A percentile compares a stretch with the other conserved stretches of the same genome.
phyloP scores from a whole-genome alignment of 2,113 vertebrate genomes.

The Microtus pennsylvanicus region DNA sequence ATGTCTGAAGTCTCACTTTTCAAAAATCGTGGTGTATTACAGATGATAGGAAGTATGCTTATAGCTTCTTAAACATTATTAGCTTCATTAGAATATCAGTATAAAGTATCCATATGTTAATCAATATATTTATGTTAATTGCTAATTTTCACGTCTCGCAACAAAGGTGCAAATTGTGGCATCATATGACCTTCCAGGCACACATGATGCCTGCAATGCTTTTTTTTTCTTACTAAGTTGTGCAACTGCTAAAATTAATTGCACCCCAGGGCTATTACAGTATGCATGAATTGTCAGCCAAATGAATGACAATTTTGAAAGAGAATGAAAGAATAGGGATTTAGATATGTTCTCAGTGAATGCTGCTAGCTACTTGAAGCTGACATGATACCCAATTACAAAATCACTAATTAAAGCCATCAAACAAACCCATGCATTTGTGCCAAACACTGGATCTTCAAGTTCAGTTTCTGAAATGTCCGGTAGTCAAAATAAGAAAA shows the following conservation, averaged over 20 bases:
- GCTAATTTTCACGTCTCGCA: conserved; percentile 79
- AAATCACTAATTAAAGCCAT: conserved; percentile 81
- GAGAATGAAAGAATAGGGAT: conserved; percentile 68
- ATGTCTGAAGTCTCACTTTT: neutral
- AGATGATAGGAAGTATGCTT: conserved; percentile 59
- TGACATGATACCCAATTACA: conserved; percentile 76
- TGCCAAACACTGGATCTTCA: conserved; percentile 49
- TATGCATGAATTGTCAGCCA: conserved; percentile 82
- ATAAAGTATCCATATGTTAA: conserved; percentile 82
- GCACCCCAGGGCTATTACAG: conserved; percentile 74
- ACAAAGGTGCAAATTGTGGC: conserved; percentile 82
- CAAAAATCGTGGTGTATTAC: conserved; percentile 27
- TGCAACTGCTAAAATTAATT: conserved; percentile 84
- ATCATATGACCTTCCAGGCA: conserved; percentile 77
- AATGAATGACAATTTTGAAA: conserved; percentile 78
- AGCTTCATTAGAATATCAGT: conserved; percentile 73
- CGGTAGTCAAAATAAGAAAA: neutral
- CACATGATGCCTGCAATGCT: conserved; percentile 61
- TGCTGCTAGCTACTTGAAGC: conserved; percentile 72
- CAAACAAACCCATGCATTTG: conserved; percentile 71
- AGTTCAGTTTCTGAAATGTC: conserved; percentile 55
- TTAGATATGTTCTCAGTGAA: conserved; percentile 74
- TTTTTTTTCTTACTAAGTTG: conserved; percentile 74
- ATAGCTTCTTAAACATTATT: conserved; percentile 75
- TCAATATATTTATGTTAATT: conserved; percentile 81